Conservation (phyloP, 1,140 invertebrate species). For the Xylocopa sonorina region DNA sequence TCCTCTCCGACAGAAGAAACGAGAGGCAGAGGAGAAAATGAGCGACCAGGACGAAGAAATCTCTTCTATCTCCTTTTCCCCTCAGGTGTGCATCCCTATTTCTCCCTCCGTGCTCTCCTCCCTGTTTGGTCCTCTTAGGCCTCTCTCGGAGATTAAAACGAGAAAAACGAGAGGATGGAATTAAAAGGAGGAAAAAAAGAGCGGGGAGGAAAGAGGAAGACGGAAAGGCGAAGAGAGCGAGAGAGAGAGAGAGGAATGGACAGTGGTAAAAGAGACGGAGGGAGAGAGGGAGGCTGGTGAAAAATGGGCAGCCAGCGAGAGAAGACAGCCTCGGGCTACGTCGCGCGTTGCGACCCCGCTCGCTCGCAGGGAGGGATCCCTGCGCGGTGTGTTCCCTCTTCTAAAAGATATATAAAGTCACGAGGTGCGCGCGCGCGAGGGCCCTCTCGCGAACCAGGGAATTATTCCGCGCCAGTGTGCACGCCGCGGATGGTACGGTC, state of each 20-base stretch:
- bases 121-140: constrained; percentile 33
- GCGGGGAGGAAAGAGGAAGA: constrained; percentile 12
- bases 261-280: too few relatives aligned
- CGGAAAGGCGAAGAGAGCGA: constrained; percentile 4
- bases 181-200: constrained; percentile 76
- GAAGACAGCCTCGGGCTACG: constrained; percentile 76
- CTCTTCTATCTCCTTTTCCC: not conserved
- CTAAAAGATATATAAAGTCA: constrained; percentile 29
- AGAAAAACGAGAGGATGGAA: constrained; percentile 74
- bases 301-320: constrained; percentile 80
- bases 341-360: constrained; percentile 75
- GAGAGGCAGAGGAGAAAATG: constrained; percentile 54
- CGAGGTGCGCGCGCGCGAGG: not conserved
- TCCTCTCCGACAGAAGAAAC: constrained; percentile 22
- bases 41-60: constrained; percentile 39
- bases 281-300: constrained; percentile 71
- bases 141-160: constrained; percentile 69
- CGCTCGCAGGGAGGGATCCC: constrained; percentile 74
- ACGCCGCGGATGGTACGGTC: not conserved
- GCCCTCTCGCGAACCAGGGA: constrained; percentile 7
- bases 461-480: constrained; percentile 7
- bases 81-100: too few relatives aligned
- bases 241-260: constrained; percentile 9
- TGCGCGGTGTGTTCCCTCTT: constrained; percentile 40
- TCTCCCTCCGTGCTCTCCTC: not conserved